Evolutionary conservation across 2,113 vertebrate genomes (phyloP), one percentile per base, ranked within the genome.

Genomic region (Entelurus aequoreus): DNA sequence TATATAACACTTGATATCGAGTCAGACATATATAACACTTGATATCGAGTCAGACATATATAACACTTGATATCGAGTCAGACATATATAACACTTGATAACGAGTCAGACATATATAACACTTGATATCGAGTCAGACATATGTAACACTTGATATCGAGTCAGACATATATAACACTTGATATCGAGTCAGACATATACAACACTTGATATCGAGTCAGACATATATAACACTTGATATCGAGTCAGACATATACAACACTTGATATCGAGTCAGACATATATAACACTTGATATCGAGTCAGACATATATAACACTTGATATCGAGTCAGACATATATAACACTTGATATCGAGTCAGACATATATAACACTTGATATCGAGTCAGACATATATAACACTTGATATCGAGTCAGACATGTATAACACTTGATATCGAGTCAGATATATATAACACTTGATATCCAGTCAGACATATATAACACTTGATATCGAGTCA

Each of bases 1-100:
- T n/a, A n/a, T n/a, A n/a, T n/a, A n/a, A n/a, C n/a, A n/a, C 36
- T n/a, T 55, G 48, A 61, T 49, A 6, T 59, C 58, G 54, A 55
- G 36, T 8, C 8, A 38, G 36, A 54, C 14, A 54, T 6, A 54
- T 10, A 44, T 10, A 7, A 7, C 37, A 38, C 5, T 42, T n/a
- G n/a, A n/a, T n/a, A n/a, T n/a, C n/a, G n/a, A n/a, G n/a, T n/a
- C n/a, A n/a, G n/a, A n/a, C n/a, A n/a, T n/a, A n/a, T n/a, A n/a
- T n/a, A n/a, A n/a, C n/a, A n/a, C 36, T n/a, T 55, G 48, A 61
- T 49, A 6, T 59, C 58, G 54, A 55, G 36, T 8, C 8, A 38
- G 36, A 54, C 14, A 54, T 6, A 54, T 10, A 44, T 10, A 7
- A 7, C 37, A 38, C 5, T 42, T n/a, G n/a, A n/a, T n/a, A n/a